These are phyloP conservation scores for Tenualosa ilisha DNA, from an alignment of 2,797 vertebrate genomes.

Conservation along the genomic window DNA sequence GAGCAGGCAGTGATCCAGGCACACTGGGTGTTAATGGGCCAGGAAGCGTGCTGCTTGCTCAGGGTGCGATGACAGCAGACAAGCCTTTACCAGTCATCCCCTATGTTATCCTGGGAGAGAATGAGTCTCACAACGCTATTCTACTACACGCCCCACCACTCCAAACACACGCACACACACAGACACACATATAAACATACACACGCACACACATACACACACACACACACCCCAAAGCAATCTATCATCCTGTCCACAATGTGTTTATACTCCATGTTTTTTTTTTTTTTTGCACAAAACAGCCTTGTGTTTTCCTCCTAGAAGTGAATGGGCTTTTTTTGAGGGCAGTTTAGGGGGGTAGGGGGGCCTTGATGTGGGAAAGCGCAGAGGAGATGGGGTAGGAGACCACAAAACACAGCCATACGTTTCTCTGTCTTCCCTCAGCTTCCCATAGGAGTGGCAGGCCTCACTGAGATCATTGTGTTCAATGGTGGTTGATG, in stretches of 20 bases:
- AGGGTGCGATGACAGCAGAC: neutral
- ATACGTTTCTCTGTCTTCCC: neutral
- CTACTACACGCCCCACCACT: neutral
- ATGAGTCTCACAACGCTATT: neutral
- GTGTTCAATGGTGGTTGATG: neutral
- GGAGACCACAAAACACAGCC: constrained; percentile 4
- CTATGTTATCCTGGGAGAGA: neutral
- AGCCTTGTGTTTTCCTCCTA: constrained; percentile 12
- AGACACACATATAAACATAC: neutral
- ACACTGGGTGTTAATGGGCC: constrained; percentile 2
- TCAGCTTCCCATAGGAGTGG: neutral
- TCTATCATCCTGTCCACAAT: neutral
- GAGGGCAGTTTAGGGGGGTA: neutral
- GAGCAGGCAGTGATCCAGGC: neutral
- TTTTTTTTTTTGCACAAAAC: constrained; percentile 4
- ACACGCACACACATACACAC: neutral
- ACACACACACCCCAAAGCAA: neutral
- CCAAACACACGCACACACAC: neutral
- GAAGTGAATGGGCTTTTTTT: neutral
- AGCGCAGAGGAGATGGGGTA: too few relatives aligned
- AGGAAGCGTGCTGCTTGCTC: neutral
- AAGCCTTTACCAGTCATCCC: constrained; percentile 17
- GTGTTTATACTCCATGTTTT: neutral
- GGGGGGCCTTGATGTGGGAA: neutral
- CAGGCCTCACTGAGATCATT: neutral